Conservation (phyloP, 2,888 invertebrate species). For the Theretra japonica region DNA sequence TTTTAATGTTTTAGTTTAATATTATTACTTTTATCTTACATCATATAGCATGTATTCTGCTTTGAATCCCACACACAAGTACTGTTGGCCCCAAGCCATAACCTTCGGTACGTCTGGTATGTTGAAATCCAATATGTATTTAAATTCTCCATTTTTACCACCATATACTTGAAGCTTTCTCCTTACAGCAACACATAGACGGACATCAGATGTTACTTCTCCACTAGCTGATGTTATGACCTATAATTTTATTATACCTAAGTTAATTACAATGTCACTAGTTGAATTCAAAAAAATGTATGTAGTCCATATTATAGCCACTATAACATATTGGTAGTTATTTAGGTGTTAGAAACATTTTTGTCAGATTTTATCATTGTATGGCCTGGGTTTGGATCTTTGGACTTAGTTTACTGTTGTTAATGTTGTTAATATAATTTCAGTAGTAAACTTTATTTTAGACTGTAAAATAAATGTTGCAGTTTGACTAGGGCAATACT, state of each 20-base stretch:
- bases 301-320: not conserved
- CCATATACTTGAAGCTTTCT: constrained; percentile 94
- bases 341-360: no score
- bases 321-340: no score
- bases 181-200: constrained; percentile 94
- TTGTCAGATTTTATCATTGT: no score
- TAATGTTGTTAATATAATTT: no score
- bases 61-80: constrained; percentile 94
- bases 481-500: no score
- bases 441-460: no score
- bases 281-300: not conserved
- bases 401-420: no score
- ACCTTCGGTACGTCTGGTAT: constrained; percentile 92
- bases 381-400: no score
- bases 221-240: constrained; percentile 85
- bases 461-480: no score
- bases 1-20: no score
- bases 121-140: constrained; percentile 89
- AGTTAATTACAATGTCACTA: no score
- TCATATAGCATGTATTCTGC: constrained; percentile 91
- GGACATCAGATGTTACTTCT: constrained; percentile 89
- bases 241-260: constrained; percentile 48
- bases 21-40: constrained; percentile 76
- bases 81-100: constrained; percentile 92
- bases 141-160: constrained; percentile 94